phyloP scores from a whole-genome alignment of 2,113 vertebrate genomes.

The Craseonycteris thonglongyai region DNA sequence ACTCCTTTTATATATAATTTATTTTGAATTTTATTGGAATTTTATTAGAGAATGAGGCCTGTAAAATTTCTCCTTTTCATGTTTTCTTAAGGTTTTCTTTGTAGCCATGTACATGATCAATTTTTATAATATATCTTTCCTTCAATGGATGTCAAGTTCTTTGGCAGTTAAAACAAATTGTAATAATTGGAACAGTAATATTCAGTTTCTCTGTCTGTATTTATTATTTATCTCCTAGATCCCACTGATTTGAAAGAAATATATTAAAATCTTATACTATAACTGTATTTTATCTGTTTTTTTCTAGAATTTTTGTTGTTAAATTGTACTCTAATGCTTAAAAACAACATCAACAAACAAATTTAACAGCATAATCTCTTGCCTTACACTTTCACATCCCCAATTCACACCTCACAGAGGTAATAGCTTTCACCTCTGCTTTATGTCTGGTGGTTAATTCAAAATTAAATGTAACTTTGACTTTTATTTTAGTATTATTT shows the following conservation, averaged over 20 bases:
- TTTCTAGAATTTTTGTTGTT: constrained; percentile 26
- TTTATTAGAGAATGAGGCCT: constrained; percentile 26
- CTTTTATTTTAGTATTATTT: constrained; percentile 27
- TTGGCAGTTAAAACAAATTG: constrained; percentile 33
- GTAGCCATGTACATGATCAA: neutral
- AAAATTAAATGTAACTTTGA: neutral
- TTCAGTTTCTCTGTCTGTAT: constrained; percentile 4
- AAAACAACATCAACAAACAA: constrained; percentile 25
- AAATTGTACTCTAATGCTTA: neutral
- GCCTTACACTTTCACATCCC: neutral
- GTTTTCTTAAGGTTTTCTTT: constrained; percentile 38
- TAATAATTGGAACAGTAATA: neutral
- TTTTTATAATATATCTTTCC: constrained; percentile 16
- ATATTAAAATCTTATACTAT: neutral
- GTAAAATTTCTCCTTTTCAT: neutral
- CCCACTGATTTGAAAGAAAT: constrained; percentile 34
- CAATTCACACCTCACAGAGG: neutral
- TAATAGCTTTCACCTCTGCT: neutral
- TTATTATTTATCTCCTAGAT: constrained; percentile 38
- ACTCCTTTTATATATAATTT: constrained; percentile 52
- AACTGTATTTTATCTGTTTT: constrained; percentile 23
- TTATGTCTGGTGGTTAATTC: neutral
- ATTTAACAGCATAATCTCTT: neutral
- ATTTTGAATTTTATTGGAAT: constrained; percentile 52
- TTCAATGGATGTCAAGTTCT: constrained; percentile 26